A percentile compares a stretch with the other conserved stretches of the same genome.
Conservation (phyloP, 2,113 vertebrate genomes). For the Eubucco bourcierii region DNA sequence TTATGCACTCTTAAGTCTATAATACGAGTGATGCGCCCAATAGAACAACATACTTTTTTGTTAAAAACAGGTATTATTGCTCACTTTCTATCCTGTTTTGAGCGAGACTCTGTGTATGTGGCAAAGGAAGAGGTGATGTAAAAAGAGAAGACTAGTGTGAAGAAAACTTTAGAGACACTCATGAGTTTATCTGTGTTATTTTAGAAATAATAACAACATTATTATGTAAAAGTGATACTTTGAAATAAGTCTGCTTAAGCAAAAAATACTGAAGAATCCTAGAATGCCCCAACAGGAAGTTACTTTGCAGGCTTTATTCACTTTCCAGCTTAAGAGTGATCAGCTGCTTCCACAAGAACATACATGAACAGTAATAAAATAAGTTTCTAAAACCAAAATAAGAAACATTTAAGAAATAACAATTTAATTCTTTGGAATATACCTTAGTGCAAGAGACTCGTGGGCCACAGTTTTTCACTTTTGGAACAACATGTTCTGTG, state of each 20-base stretch:
- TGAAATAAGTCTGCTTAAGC: constrained; percentile 31
- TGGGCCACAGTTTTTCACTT: neutral
- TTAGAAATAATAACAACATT: neutral
- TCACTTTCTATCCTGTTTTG: neutral
- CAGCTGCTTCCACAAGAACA: constrained; percentile 2
- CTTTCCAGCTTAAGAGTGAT: constrained; percentile 23
- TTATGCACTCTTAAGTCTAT: neutral
- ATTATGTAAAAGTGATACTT: neutral
- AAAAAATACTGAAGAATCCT: constrained; percentile 56
- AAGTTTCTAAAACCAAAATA: neutral
- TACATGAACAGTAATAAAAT: constrained; percentile 36
- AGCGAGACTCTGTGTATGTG: neutral
- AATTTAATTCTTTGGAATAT: neutral
- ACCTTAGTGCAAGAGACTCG: neutral
- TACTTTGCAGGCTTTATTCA: constrained; percentile 40
- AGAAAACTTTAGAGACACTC: neutral
- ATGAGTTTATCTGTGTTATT: neutral
- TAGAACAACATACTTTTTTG: neutral
- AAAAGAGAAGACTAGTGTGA: neutral
- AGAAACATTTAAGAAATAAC: neutral
- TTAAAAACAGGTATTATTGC: neutral
- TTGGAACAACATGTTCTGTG: neutral
- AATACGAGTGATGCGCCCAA: neutral
- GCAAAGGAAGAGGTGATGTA: neutral
- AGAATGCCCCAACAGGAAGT: constrained; percentile 1